A percentile compares a stretch with the other conserved stretches of the same genome.
phyloP scores from a whole-genome alignment of 2,797 vertebrate species.

The Clarias platycephalus region DNA sequence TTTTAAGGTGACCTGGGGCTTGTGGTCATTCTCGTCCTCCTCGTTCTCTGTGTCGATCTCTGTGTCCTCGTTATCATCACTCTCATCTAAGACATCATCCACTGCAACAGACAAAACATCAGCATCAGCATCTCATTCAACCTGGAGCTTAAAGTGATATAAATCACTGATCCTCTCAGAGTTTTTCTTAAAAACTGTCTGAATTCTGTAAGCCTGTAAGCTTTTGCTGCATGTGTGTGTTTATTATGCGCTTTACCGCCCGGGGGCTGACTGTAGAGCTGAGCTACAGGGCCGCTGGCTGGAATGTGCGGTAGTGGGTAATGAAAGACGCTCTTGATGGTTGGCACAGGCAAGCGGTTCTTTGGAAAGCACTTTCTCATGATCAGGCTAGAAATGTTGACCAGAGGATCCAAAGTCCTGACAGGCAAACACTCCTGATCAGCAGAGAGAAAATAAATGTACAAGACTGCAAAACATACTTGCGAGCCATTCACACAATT shows the following conservation, averaged over 20 bases:
- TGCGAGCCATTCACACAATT: background rate
- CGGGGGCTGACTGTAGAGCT: conserved; percentile 86
- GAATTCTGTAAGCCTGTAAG: too few species aligned
- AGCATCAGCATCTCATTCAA: background rate
- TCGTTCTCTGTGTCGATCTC: conserved; percentile 89
- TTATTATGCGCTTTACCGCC: conserved; percentile 75
- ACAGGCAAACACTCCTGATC: conserved; percentile 91
- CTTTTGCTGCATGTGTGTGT: background rate
- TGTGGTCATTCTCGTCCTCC: conserved; percentile 83
- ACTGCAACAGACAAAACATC: conserved; percentile 70
- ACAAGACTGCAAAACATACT: background rate
- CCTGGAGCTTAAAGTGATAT: background rate
- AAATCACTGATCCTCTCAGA: background rate
- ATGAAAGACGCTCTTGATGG: conserved; percentile 90
- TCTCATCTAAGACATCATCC: conserved; percentile 96
- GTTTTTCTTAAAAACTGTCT: too few species aligned
- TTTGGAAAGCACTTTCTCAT: conserved; percentile 99
- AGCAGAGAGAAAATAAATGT: background rate
- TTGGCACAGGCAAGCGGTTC: conserved; percentile 93
- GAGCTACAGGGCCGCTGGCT: conserved; percentile 86
- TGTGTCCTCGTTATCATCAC: conserved; percentile 90
- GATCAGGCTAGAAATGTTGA: conserved; percentile 94
- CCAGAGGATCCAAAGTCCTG: conserved; percentile 90
- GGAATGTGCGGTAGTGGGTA: conserved; percentile 86
- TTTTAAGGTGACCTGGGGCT: conserved; percentile 69